Base-by-base conservation (phyloP, 2,113 vertebrate genomes). In the Cheirogaleus medius region DNA sequence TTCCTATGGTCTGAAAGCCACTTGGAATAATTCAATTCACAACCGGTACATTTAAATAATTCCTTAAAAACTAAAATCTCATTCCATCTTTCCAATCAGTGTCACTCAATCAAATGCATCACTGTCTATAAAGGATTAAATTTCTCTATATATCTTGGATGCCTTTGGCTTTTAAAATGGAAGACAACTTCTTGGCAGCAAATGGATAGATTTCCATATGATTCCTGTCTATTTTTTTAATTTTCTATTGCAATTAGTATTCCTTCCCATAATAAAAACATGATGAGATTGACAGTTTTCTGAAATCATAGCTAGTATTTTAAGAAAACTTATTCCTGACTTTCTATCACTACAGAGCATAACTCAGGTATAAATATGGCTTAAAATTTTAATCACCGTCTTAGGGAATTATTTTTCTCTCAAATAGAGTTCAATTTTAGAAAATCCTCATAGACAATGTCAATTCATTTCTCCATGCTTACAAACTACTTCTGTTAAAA, bases 151-250 rank as follows among this genome's bases (percentile, higher is more conserved):
- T 25, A 87, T 87, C 90, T 85, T 93, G 4, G 12, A 90, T 89
- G 25, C 90, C 81, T 94, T 56, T 85, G 20, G 58, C 77, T 97
- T 95, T 96, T 97, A 92, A 90, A 95, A 96, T 1, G 5, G 58
- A 98, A 93, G 58, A 77, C 39, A 86, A 91, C 80, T 88, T 97
- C 80, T 96, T 97, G 93, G 95, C 89, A 96, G 64, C 32, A 95
- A 92, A 81, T 76, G 44, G 18, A 87, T 94, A 68, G 92, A 87
- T 58, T 68, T 95, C 87, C 87, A 97, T 84, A 95, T 82, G 80
- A 83, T 20, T 95, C 47, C 37, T 78, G 37, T 95, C 91, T 87
- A 58, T 78, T 88, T 95, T 83, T 91, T 77, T 92, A 85, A 44
- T 88, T 86, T 95, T 73, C 86, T 95, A 11, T 81, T 82, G 74